A percentile compares a stretch with the other conserved stretches of the same genome.
Conservation (phyloP, 2,113 vertebrate species). For the Perca fluviatilis region DNA sequence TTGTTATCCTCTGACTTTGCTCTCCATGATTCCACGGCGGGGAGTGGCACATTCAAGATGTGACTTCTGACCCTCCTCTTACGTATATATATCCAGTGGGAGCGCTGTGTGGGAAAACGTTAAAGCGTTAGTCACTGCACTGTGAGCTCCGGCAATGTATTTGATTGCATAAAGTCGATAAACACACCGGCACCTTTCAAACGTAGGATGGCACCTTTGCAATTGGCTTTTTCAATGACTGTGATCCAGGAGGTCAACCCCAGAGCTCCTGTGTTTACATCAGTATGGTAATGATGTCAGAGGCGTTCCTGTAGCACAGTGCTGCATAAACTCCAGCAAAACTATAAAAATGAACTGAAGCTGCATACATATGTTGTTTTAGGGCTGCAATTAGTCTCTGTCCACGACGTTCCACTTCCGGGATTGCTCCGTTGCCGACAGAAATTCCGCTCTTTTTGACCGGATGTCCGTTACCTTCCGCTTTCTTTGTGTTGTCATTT, state of each 20-base stretch:
- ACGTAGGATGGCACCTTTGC: conserved; percentile 34
- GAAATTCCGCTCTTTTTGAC: no score
- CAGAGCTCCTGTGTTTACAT: conserved; percentile 40
- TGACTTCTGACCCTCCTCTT: conserved; percentile 39
- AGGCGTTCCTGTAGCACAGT: conserved; percentile 16
- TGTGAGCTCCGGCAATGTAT: conserved; percentile 39
- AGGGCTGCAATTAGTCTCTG: no score
- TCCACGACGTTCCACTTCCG: no score
- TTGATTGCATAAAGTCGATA: conserved; percentile 52
- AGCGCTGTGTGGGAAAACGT: conserved; percentile 40
- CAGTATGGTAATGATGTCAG: conserved; percentile 48
- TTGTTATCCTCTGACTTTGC: conserved; percentile 2
- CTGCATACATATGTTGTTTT: neutral
- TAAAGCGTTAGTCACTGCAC: conserved; percentile 47
- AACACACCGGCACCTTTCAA: conserved; percentile 32
- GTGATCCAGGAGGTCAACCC: conserved; percentile 32
- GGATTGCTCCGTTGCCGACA: no score
- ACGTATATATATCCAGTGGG: conserved; percentile 6
- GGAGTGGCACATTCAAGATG: conserved; percentile 60
- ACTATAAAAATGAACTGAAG: conserved; percentile 17
- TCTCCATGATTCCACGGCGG: conserved; percentile 24
- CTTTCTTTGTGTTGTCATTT: no score
- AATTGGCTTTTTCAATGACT: conserved; percentile 23
- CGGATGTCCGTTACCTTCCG: no score
- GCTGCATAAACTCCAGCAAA: conserved; percentile 4